These are phyloP conservation scores for Xestia sexstrigata DNA, from an alignment of 2,888 invertebrate genomes.

Conservation along the genomic window DNA sequence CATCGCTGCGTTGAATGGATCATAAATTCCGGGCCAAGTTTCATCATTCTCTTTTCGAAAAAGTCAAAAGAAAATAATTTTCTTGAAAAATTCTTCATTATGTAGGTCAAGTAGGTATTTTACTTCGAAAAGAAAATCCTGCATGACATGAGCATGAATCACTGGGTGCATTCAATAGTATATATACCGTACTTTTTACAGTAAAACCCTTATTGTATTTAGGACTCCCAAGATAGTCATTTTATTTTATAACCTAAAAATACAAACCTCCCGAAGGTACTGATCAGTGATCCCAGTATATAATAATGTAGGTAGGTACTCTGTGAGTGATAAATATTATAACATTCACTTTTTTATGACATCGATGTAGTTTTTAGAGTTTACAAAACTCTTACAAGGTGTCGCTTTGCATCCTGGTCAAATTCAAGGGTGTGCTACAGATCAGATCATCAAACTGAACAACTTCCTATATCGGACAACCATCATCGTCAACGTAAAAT, in stretches of 20 bases:
- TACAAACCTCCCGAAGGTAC: background rate
- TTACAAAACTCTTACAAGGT: too few species aligned
- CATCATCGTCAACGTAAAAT: too few species aligned
- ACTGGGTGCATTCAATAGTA: background rate
- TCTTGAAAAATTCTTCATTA: background rate
- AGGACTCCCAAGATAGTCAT: background rate
- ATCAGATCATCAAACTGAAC: too few species aligned
- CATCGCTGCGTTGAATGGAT: constrained; percentile 12
- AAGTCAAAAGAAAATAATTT: background rate
- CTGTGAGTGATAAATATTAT: background rate
- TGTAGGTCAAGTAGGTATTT: constrained; percentile 27
- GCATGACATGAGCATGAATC: constrained; percentile 3
- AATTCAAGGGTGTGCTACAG: too few species aligned
- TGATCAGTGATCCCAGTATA: too few species aligned
- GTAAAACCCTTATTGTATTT: background rate
- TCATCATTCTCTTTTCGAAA: constrained; percentile 11
- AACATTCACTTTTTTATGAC: constrained; percentile 14
- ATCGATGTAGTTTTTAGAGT: constrained; percentile 4
- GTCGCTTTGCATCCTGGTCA: too few species aligned
- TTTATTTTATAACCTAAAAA: background rate
- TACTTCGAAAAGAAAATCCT: background rate
- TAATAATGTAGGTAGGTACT: too few species aligned
- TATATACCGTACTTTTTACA: background rate
- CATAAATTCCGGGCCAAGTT: background rate
- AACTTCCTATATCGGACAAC: too few species aligned